Conservation (phyloP, 2,888 invertebrate species). For the Euspilapteryx auroguttella region DNA sequence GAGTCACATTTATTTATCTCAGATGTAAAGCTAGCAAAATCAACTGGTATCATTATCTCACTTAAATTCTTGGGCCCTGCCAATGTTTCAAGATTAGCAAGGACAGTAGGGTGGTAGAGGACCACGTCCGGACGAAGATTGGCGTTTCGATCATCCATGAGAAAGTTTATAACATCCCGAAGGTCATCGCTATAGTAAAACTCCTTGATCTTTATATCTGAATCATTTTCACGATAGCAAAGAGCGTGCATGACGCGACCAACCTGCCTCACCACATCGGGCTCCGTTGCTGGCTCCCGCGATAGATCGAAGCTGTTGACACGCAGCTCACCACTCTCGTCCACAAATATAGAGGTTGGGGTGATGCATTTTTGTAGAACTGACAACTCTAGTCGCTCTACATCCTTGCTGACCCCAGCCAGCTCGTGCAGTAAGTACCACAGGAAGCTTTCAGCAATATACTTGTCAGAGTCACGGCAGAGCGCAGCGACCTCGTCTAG, state of each 20-base stretch:
- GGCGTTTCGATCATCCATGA: slow-evolving; percentile 26
- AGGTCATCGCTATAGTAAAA: slow-evolving; percentile 41
- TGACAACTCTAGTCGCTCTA: slow-evolving; percentile 22
- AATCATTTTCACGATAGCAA: slow-evolving; percentile 16
- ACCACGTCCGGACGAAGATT: slow-evolving; percentile 36
- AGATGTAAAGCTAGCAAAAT: slow-evolving; percentile 15
- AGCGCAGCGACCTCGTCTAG: slow-evolving; percentile 27
- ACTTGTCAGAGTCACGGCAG: slow-evolving; percentile 26
- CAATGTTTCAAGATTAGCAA: slow-evolving; percentile 32
- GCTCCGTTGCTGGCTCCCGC: slow-evolving; percentile 5
- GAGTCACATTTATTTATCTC: slow-evolving; percentile 44
- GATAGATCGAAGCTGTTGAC: slow-evolving; percentile 38
- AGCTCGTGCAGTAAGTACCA: slow-evolving; percentile 42
- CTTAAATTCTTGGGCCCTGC: slow-evolving; percentile 16
- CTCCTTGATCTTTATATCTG: slow-evolving; percentile 16
- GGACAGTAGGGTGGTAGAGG: slow-evolving; percentile 47
- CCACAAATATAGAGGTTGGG: slow-evolving; percentile 28
- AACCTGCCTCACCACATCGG: slow-evolving; percentile 25
- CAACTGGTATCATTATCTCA: slow-evolving; percentile 23
- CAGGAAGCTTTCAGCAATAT: slow-evolving; percentile 35
- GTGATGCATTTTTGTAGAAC: slow-evolving; percentile 30
- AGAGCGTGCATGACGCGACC: slow-evolving; percentile 26
- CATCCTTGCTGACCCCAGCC: slow-evolving; percentile 25
- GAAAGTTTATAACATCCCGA: slow-evolving; percentile 28
- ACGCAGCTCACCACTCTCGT: slow-evolving; percentile 29